These are phyloP conservation scores for Amphimedon queenslandica DNA, from an alignment of 37 sponge, comb jelly and placozoan genomes.

Conservation along the genomic window DNA sequence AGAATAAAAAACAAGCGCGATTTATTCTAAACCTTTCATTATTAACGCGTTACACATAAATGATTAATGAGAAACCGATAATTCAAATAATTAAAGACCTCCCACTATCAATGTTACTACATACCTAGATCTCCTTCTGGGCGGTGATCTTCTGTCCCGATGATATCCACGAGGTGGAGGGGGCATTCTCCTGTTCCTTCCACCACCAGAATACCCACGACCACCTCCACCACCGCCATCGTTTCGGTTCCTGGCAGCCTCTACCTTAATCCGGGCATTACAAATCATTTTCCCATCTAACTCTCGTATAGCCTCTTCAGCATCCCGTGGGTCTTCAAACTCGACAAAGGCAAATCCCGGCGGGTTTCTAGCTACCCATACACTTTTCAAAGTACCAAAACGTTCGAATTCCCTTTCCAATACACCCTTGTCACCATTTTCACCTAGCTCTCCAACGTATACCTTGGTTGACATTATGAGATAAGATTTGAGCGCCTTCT, in stretches of 20 bases:
- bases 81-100: too few relatives aligned
- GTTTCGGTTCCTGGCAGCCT: constrained; percentile 75
- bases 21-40: too few relatives aligned
- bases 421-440: constrained; percentile 78
- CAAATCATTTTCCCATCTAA: constrained; percentile 87
- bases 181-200: constrained; percentile 1
- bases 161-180: constrained; percentile 22
- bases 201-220: constrained; percentile 5
- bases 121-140: constrained; percentile 11
- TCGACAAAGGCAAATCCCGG: constrained; percentile 97
- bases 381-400: constrained; percentile 83
- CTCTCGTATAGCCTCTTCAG: constrained; percentile 87
- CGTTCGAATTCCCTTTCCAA: constrained; percentile 88
- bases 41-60: too few relatives aligned
- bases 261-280: constrained; percentile 70
- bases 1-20: too few relatives aligned
- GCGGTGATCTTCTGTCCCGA: constrained; percentile 21
- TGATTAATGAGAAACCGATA: too few relatives aligned
- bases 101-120: too few relatives aligned
- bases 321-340: constrained; percentile 94
- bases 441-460: constrained; percentile 90
- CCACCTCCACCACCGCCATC: constrained; percentile 16
- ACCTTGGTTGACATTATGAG: constrained; percentile 19
- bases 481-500: not conserved
- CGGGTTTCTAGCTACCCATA: constrained; percentile 96